Conservation (phyloP, 1,140 invertebrate species). For the Drosophila ironensis region DNA sequence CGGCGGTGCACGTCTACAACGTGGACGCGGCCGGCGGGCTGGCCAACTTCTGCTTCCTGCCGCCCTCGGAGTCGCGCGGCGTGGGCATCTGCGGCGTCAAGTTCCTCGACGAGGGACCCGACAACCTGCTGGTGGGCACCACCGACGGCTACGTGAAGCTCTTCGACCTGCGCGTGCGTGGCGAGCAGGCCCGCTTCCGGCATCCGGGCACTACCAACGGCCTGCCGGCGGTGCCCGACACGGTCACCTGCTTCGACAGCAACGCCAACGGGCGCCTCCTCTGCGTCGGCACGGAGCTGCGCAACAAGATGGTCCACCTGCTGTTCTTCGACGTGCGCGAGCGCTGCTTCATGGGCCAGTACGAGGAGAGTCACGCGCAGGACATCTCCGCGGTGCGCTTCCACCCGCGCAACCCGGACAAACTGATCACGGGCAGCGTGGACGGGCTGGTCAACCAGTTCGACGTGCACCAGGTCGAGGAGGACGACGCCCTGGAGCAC, state of each 20-base stretch:
- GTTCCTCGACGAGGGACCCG: conserved; percentile 57
- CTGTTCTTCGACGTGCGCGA: conserved; percentile 92
- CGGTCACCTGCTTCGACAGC: conserved; percentile 89
- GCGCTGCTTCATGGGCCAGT: conserved; percentile 88
- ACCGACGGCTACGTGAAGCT: conserved; percentile 64
- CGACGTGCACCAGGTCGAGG: conserved; percentile 88
- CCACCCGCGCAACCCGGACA: conserved; percentile 87
- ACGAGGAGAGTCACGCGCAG: conserved; percentile 93
- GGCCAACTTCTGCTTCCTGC: conserved; percentile 15
- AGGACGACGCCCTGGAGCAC: conserved; percentile 91
- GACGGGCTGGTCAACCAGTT: conserved; percentile 95
- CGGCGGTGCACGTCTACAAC: conserved; percentile 59
- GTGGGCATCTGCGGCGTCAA: conserved; percentile 54
- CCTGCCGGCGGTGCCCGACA: conserved; percentile 81
- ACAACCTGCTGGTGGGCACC: conserved; percentile 57
- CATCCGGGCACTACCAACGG: conserved; percentile 52
- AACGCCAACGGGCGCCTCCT: conserved; percentile 88
- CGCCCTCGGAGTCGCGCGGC: background rate
- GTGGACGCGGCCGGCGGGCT: conserved; percentile 22
- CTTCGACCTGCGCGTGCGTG: conserved; percentile 58
- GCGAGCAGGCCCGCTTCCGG: conserved; percentile 48
- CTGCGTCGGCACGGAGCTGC: conserved; percentile 89
- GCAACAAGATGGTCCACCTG: conserved; percentile 88
- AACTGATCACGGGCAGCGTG: conserved; percentile 88
- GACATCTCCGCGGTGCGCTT: conserved; percentile 92